A percentile compares a stretch with the other conserved stretches of the same genome.
Conservation (phyloP, 1,140 invertebrate species). For the Mizuhopecten yessoensis region DNA sequence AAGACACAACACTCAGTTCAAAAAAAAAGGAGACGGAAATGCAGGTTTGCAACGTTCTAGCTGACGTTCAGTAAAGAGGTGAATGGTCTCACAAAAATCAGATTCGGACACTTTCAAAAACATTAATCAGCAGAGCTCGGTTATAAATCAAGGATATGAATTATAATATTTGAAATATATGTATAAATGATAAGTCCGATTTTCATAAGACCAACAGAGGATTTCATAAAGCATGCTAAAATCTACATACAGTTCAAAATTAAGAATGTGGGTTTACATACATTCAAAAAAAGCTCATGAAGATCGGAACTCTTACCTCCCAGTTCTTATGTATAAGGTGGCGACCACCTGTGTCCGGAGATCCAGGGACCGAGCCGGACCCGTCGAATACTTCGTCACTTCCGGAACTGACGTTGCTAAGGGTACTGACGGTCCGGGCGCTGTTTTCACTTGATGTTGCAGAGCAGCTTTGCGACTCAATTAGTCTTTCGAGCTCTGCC, state of each 20-base stretch:
- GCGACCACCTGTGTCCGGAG: slow-evolving; percentile 51
- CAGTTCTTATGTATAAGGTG: slow-evolving; percentile 74
- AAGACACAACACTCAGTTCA: slow-evolving; percentile 21
- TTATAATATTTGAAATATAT: no score
- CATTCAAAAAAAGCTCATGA: no score
- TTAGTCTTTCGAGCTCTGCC: slow-evolving; percentile 72
- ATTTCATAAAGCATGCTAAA: no score
- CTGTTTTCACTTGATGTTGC: slow-evolving; percentile 55
- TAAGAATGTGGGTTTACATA: no score
- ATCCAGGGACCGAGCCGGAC: slow-evolving; percentile 60
- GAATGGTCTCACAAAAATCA: not conserved
- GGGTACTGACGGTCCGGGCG: slow-evolving; percentile 55
- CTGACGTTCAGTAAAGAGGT: not conserved
- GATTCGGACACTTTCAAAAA: no score
- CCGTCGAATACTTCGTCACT: slow-evolving; percentile 81
- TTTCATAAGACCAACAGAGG: no score
- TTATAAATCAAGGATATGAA: no score
- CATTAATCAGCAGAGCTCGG: no score
- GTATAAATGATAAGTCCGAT: no score
- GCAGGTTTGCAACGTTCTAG: not conserved
- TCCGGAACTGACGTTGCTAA: slow-evolving; percentile 77
- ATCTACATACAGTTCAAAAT: no score
- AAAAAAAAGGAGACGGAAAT: not conserved
- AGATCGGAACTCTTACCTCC: slow-evolving; percentile 69
- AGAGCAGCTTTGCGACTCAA: slow-evolving; percentile 49